These are phyloP conservation scores for Papilio polyxenes DNA, from an alignment of 1,140 invertebrate genomes.

Conservation along the genomic window DNA sequence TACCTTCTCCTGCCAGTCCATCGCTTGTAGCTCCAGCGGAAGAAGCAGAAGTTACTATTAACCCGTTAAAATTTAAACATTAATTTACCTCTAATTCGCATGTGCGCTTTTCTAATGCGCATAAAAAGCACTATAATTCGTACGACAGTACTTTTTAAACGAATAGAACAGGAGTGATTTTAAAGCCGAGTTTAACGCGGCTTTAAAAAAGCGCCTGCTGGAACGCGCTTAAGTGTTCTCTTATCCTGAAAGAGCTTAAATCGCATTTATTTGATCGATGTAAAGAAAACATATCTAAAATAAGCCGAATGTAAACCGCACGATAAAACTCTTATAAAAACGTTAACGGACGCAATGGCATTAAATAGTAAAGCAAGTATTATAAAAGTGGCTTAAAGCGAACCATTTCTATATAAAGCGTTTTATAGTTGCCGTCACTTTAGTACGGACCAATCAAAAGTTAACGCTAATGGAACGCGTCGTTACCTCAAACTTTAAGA, in stretches of 20 bases:
- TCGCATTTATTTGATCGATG: not conserved
- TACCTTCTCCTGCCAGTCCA: too few species aligned
- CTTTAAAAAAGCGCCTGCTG: too few species aligned
- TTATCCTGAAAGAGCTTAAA: too few species aligned
- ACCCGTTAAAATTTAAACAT: too few species aligned
- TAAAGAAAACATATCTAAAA: not conserved
- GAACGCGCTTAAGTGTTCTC: not conserved
- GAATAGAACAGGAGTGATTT: too few species aligned
- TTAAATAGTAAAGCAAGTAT: constrained; percentile 36
- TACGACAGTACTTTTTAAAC: too few species aligned
- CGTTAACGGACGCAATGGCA: not conserved
- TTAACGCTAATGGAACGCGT: constrained; percentile 36
- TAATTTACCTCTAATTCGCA: too few species aligned
- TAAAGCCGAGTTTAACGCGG: too few species aligned
- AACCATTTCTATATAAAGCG: constrained; percentile 32
- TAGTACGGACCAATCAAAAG: constrained; percentile 36
- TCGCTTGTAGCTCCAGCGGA: too few species aligned
- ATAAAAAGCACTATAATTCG: too few species aligned
- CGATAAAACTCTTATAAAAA: not conserved
- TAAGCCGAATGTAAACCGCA: not conserved
- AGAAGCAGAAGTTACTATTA: too few species aligned
- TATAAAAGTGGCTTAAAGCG: constrained; percentile 34
- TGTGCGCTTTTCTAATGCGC: too few species aligned
- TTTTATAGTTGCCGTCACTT: constrained; percentile 37
- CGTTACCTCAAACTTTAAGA: constrained; percentile 38